phyloP scores from a whole-genome alignment of 2,113 vertebrate species.

The Pseudorhombus dupliciocellatus region DNA sequence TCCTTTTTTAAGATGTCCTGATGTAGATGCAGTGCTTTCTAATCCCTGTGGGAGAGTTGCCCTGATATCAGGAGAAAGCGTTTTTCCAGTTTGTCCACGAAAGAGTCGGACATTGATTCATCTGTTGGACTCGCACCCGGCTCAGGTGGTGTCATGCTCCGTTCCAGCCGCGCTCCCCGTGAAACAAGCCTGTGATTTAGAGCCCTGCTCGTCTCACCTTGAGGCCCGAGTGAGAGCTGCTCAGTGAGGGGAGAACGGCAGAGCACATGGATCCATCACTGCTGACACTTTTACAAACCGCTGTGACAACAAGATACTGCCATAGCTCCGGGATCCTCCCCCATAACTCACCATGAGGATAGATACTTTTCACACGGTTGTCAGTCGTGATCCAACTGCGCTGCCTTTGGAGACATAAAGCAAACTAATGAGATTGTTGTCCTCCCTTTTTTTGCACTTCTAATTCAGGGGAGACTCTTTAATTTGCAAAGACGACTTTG shows the following conservation, averaged over 20 bases:
- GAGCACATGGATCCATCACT: slow-evolving; percentile 26
- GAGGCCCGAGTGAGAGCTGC: slow-evolving; percentile 22
- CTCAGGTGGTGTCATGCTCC: not conserved
- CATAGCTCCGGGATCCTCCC: too few relatives aligned
- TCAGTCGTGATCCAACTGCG: too few relatives aligned
- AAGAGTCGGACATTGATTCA: not conserved
- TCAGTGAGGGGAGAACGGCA: not conserved
- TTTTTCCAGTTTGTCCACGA: not conserved
- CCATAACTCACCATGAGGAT: too few relatives aligned
- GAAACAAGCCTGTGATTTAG: slow-evolving; percentile 45
- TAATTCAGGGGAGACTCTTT: not conserved
- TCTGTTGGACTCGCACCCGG: not conserved
- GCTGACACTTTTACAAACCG: slow-evolving; percentile 27
- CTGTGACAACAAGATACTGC: not conserved
- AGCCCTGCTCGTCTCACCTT: slow-evolving; percentile 48
- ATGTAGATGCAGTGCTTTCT: not conserved
- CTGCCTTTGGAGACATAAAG: not conserved
- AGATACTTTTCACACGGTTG: too few relatives aligned
- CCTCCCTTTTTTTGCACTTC: not conserved
- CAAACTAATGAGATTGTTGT: not conserved
- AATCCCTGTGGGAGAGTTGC: not conserved
- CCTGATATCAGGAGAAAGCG: not conserved
- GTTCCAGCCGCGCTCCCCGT: not conserved
- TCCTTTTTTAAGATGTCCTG: not conserved
- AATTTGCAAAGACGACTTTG: slow-evolving; percentile 18